These are phyloP conservation scores for Papilio demoleus DNA, from an alignment of 2,888 invertebrate species.

Conservation along the genomic window DNA sequence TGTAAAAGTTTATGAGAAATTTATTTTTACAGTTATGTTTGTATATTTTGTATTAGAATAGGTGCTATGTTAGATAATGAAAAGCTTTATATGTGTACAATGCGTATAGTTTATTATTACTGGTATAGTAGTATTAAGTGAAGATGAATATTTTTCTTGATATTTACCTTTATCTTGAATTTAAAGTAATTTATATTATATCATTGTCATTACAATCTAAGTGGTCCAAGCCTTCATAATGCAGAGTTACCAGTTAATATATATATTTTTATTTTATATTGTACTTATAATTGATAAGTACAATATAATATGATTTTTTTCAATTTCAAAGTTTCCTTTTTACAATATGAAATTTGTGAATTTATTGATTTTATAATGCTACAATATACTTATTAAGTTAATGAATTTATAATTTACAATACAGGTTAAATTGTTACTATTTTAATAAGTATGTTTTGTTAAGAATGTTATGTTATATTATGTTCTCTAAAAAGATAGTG, in stretches of 20 bases:
- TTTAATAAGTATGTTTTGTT: constrained; percentile 3
- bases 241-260: background rate
- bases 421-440: background rate
- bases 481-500: background rate
- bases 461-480: background rate
- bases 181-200: background rate
- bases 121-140: background rate
- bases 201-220: constrained; percentile 7
- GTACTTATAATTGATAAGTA: background rate
- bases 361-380: background rate
- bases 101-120: background rate
- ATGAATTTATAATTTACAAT: constrained; percentile 6
- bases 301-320: constrained; percentile 11
- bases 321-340: background rate
- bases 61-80: constrained; percentile 18
- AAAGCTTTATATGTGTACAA: constrained; percentile 18
- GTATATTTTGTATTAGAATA: constrained; percentile 16
- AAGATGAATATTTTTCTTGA: background rate
- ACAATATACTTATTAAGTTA: background rate
- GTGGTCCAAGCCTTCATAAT: background rate
- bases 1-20: constrained; percentile 4
- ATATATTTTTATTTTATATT: background rate
- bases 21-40: constrained; percentile 23
- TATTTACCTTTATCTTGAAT: background rate
- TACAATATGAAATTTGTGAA: background rate